Conservation (phyloP, 1,140 invertebrate species). For the Conus ventricosus region DNA sequence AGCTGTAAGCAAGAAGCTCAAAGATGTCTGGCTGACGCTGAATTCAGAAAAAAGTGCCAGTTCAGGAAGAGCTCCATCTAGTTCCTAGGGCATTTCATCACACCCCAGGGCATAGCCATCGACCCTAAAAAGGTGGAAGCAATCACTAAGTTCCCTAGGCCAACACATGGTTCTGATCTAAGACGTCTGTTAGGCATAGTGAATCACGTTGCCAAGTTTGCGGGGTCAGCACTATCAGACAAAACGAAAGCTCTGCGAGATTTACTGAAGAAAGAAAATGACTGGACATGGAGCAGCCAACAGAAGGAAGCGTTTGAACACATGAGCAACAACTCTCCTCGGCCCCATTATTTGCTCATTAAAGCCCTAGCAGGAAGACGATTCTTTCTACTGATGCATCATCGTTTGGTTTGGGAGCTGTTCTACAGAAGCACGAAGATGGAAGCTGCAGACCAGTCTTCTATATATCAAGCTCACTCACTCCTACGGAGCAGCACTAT, state of each 20-base stretch:
- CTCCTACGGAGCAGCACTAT: neutral
- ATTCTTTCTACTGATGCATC: slow-evolving; percentile 34
- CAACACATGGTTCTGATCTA: neutral
- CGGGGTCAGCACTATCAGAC: neutral
- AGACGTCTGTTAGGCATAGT: neutral
- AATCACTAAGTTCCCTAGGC: neutral
- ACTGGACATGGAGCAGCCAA: neutral
- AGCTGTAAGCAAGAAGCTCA: slow-evolving; percentile 50
- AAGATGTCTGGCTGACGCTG: slow-evolving; percentile 56
- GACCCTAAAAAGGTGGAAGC: neutral
- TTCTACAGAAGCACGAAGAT: neutral
- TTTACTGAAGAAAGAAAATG: neutral
- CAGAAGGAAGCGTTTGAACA: neutral
- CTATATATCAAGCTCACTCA: neutral
- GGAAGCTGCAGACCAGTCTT: neutral
- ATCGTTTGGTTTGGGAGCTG: slow-evolving; percentile 5
- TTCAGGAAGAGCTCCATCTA: slow-evolving; percentile 45
- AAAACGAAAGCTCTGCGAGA: neutral
- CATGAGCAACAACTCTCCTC: slow-evolving; percentile 21
- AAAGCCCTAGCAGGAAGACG: slow-evolving; percentile 24
- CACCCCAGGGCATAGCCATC: neutral
- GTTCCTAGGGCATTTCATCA: slow-evolving; percentile 41
- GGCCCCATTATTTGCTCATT: neutral
- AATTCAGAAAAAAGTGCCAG: slow-evolving; percentile 70
- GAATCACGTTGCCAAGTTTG: neutral